Base-by-base conservation (phyloP, 1,140 invertebrate genomes). In the Megalonaias nervosa region DNA sequence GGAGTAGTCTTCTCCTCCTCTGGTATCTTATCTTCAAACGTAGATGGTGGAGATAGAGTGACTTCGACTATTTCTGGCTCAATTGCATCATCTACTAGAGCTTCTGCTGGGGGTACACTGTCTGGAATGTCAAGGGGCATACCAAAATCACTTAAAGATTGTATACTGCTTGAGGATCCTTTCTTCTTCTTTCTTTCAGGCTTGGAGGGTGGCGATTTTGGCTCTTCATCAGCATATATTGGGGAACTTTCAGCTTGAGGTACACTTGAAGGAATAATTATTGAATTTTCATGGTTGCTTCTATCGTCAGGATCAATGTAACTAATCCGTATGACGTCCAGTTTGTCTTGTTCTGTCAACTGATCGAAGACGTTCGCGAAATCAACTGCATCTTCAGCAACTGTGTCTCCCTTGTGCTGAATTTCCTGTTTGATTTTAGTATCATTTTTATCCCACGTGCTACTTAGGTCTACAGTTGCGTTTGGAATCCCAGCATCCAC, bases 151-250 rank as follows among this genome's bases (percentile, higher is more conserved):
- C 64, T 76, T 26, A 64, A 60, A 60, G 31, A 74, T 38, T 66
- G 26, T 58, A 75, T 72, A 66, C 77, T 68, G 55, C 60, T 80
- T 59, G 79, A 81, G 15, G 84, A 82, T 31, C 75, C 78, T 23
- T 80, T 79, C 73, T 87, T 87, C 71, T 87, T 87, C 66, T 80
- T 85, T 2, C 85, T 68, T 71, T 84, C 80, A 23, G 85, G 85
- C 72, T 87, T 87, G 13, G 70, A 67, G 19, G 85, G 85, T 56
- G 69, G 62, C 21, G 75, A 77, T 38, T 76, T 84, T 19, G 73
- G 75, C 61, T 82, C 82, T n/a, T 60, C 48, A 15, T 72, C 64
- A 31, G 48, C 61, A 23, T 31, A 19, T 23, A 60, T 38, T 14
- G 23, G n/a, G 48, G 21, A 59, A 13, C 17, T 15, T 64, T 62